These are phyloP conservation scores for Drosophila limbata DNA, from an alignment of 2,888 invertebrate species.

Conservation along the genomic window DNA sequence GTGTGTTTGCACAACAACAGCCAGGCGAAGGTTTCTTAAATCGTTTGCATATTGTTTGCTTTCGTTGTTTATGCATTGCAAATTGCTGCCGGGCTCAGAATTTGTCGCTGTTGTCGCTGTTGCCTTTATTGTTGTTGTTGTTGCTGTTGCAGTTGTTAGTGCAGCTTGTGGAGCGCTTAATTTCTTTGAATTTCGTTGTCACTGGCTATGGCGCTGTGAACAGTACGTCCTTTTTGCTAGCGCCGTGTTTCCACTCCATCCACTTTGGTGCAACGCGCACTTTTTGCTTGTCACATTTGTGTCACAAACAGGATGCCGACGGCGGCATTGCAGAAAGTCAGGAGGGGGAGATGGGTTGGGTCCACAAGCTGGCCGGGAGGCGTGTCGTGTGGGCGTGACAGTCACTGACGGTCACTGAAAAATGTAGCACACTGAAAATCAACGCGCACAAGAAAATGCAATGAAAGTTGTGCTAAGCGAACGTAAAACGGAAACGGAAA, in stretches of 20 bases:
- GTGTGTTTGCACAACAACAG: constrained; percentile 7
- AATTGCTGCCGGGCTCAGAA: constrained; percentile 58
- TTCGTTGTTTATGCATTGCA: constrained; percentile 56
- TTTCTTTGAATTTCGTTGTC: constrained; percentile 76
- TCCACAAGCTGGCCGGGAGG: constrained; percentile 9
- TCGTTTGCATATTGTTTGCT: constrained; percentile 52
- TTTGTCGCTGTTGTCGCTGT: constrained; percentile 16
- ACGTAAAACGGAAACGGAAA: constrained; percentile 81
- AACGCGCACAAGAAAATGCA: constrained; percentile 76
- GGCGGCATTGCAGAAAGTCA: constrained; percentile 18
- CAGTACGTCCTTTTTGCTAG: constrained; percentile 37
- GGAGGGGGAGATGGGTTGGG: neutral
- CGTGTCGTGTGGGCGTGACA: constrained; percentile 42
- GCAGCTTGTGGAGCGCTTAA: constrained; percentile 73
- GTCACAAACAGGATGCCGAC: constrained; percentile 80
- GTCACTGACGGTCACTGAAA: constrained; percentile 53
- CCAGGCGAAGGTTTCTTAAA: constrained; percentile 34
- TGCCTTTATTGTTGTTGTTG: constrained; percentile 11
- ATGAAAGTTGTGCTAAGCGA: constrained; percentile 78
- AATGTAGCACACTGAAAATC: constrained; percentile 71
- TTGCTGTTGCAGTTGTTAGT: constrained; percentile 48
- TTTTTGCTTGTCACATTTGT: constrained; percentile 83
- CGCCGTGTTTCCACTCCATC: constrained; percentile 70
- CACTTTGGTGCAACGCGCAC: constrained; percentile 74
- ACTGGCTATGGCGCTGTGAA: constrained; percentile 63